Conservation (phyloP, 2,888 invertebrate species). For the Rhorus exstirpatorius region DNA sequence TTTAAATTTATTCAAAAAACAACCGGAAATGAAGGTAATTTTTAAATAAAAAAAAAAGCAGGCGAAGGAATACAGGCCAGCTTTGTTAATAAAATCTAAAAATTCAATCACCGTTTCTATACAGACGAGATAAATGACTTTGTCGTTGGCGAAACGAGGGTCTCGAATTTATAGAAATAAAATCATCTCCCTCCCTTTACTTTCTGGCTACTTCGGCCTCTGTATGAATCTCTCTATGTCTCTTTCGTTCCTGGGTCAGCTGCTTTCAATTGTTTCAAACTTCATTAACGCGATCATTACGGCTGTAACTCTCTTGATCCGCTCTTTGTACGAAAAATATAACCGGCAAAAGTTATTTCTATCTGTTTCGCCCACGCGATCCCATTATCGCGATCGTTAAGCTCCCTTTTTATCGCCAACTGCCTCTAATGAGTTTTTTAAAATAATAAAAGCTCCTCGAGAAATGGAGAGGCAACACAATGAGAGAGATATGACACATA, state of each 20-base stretch:
- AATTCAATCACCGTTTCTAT: not conserved
- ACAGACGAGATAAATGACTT: not conserved
- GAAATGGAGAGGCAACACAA: too few relatives aligned
- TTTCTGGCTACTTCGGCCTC: not conserved
- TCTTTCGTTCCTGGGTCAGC: constrained; percentile 39
- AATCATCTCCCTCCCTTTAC: not conserved
- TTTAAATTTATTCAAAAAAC: too few relatives aligned
- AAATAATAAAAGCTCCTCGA: too few relatives aligned
- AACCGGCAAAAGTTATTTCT: constrained; percentile 1
- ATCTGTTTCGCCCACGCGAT: not conserved
- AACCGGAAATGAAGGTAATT: too few relatives aligned
- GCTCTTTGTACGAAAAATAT: constrained; percentile 52
- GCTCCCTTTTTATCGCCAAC: too few relatives aligned
- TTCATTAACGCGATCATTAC: constrained; percentile 61
- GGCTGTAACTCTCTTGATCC: constrained; percentile 64
- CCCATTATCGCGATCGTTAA: not conserved
- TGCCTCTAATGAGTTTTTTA: too few relatives aligned
- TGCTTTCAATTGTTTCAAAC: constrained; percentile 71
- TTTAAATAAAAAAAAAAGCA: too few relatives aligned
- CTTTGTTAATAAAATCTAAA: not conserved
- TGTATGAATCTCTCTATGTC: not conserved
- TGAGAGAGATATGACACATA: too few relatives aligned
- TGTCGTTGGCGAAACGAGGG: constrained; percentile 1
- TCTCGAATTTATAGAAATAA: constrained; percentile 11
- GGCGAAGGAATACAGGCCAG: too few relatives aligned